phyloP scores from a whole-genome alignment of 1,140 invertebrate genomes.

The Drosophila tani region DNA sequence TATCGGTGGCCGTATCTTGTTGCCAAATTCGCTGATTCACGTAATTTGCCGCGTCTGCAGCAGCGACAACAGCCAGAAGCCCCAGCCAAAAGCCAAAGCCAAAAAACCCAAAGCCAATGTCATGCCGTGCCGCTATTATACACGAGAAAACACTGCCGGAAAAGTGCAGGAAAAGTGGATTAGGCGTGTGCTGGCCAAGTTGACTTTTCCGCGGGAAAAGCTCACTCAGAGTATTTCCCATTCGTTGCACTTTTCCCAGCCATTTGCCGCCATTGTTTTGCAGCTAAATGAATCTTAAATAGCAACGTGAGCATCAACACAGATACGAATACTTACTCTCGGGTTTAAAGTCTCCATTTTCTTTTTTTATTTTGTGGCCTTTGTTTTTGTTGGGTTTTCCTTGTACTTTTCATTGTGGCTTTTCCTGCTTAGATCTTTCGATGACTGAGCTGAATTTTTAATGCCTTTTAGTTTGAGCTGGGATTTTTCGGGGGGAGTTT shows the following conservation, averaged over 20 bases:
- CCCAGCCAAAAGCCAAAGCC: slow-evolving; percentile 25
- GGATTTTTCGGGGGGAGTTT: slow-evolving; percentile 7
- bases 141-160: slow-evolving; percentile 12
- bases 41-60: slow-evolving; percentile 51
- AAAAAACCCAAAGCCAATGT: slow-evolving; percentile 33
- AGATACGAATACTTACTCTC: slow-evolving; percentile 5
- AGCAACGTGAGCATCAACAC: slow-evolving; percentile 43
- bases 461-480: slow-evolving; percentile 24
- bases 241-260: slow-evolving; percentile 22
- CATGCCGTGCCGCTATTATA: slow-evolving; percentile 36
- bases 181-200: slow-evolving; percentile 7
- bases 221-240: slow-evolving; percentile 25
- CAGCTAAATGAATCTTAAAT: slow-evolving; percentile 62
- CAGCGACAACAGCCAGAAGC: slow-evolving; percentile 35
- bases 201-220: slow-evolving; percentile 17
- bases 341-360: slow-evolving; percentile 37
- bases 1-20: slow-evolving; percentile 59
- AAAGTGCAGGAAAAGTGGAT: slow-evolving; percentile 19
- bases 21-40: slow-evolving; percentile 70
- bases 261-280: slow-evolving; percentile 41
- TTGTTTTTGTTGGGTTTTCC: slow-evolving; percentile 22
- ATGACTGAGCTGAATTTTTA: slow-evolving; percentile 66
- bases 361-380: slow-evolving; percentile 9
- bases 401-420: slow-evolving; percentile 30
- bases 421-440: slow-evolving; percentile 39